phyloP scores from a whole-genome alignment of 2,113 vertebrate genomes.

The Archilochus colubris region DNA sequence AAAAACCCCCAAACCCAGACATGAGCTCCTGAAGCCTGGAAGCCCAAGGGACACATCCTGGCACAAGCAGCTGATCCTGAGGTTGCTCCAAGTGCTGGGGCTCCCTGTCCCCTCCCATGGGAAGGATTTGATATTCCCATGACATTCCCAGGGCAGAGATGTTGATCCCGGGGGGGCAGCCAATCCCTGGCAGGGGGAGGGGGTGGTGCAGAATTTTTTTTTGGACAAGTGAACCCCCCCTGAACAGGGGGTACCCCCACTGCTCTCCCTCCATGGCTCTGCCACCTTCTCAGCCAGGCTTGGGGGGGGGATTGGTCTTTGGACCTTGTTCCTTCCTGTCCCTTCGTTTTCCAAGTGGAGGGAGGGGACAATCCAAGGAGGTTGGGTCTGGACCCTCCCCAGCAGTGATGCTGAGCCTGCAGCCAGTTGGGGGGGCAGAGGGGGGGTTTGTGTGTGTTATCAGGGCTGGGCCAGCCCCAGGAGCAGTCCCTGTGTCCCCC shows the following conservation, averaged over 20 bases:
- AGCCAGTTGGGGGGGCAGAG: background rate
- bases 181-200: background rate
- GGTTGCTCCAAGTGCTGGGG: too few relatives aligned
- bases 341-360: background rate
- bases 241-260: rapidly evolving
- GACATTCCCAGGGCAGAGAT: background rate
- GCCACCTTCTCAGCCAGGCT: background rate
- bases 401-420: background rate
- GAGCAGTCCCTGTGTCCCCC: background rate
- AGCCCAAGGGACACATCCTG: background rate
- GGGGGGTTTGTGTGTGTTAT: conserved; percentile 20
- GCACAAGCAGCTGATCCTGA: background rate
- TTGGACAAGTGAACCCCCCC: rapidly evolving
- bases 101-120: background rate
- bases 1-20: too few relatives aligned
- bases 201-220: background rate
- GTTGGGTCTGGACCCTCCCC: background rate
- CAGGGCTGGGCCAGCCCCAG: background rate
- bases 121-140: background rate
- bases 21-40: background rate
- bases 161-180: background rate
- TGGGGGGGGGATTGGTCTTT: background rate
- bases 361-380: background rate
- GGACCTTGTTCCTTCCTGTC: background rate
- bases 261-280: background rate